Evolutionary conservation across 2,113 vertebrate species (phyloP), one percentile per base, ranked within the genome.

Genomic region (Pycnonotus jocosus): DNA sequence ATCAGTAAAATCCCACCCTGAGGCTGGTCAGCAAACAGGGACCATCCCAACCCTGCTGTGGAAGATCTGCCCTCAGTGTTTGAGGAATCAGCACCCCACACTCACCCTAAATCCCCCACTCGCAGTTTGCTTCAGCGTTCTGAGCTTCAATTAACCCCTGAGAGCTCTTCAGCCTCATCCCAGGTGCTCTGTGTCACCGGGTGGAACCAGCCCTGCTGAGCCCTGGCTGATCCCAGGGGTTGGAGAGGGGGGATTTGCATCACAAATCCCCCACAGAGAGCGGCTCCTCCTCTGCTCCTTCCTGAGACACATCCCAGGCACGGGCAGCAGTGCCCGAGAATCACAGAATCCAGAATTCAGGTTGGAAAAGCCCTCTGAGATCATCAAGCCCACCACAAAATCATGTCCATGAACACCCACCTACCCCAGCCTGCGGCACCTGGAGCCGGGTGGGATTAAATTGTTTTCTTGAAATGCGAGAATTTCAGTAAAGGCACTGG

Each of bases 361-460:
- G 8, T 6, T 31, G 38, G 40, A 47, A 82, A 69, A 69, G 3
- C 30, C 38, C 61, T 35, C 45, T 14, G n/a, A 74, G 30, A 15
- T 21, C 33, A 38, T 9, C 38, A 25, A 25, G 5, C n/a, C 61
- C 40, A 47, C 9, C 53, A 31, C 17, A 9, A 35, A 68, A 35
- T 38, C 19, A 5, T 0, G 1, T 21, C 24, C 42, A 16, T 60
- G 33, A 27, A 12, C 0, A 2, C 15, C 37, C n/a, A 3, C 9
- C 61, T 5, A 1, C 10, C 30, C 68, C 31, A 11, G 44, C 12
- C 51, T 3, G 25, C 7, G 2, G 33, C 57, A 40, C 48, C 27
- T 4, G 17, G 6, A 2, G 5, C 27, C 6, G 33, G 4, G 10
- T 8, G 44, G 60, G 31, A 81, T 14, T 22, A 7, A 90, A 28